phyloP scores from a whole-genome alignment of 1,140 invertebrate genomes.

The Chrysomallon squamiferum region DNA sequence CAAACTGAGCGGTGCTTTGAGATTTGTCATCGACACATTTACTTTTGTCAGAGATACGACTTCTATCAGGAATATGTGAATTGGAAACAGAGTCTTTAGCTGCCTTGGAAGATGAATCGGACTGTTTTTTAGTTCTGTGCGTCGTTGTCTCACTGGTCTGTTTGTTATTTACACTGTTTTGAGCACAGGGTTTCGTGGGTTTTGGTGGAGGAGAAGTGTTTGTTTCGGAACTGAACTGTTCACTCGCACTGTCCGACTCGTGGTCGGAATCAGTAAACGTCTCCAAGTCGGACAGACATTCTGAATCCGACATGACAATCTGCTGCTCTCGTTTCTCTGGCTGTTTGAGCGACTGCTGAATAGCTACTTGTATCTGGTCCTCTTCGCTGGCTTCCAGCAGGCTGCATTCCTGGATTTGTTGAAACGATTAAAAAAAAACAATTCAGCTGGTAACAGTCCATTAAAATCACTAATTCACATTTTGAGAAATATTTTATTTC shows the following conservation, averaged over 20 bases:
- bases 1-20: no score
- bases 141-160: no score
- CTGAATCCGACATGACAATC: slow-evolving; percentile 13
- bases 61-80: no score
- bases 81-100: no score
- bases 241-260: slow-evolving; percentile 23
- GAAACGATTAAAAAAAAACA: neutral
- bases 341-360: slow-evolving; percentile 61
- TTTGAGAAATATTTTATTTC: neutral
- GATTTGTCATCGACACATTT: no score
- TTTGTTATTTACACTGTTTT: no score
- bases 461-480: neutral
- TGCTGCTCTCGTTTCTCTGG: neutral
- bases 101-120: no score
- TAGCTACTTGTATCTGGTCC: slow-evolving; percentile 65
- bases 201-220: no score
- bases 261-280: slow-evolving; percentile 59
- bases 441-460: neutral
- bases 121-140: no score
- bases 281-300: slow-evolving; percentile 49
- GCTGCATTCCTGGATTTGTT: slow-evolving; percentile 40
- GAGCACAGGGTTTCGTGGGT: no score
- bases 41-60: no score
- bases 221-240: neutral
- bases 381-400: slow-evolving; percentile 66